A percentile compares a stretch with the other conserved stretches of the same genome.
Evolutionary conservation across 2,888 invertebrate genomes (phyloP).

Genomic region (Dicyrtoma fusca): DNA sequence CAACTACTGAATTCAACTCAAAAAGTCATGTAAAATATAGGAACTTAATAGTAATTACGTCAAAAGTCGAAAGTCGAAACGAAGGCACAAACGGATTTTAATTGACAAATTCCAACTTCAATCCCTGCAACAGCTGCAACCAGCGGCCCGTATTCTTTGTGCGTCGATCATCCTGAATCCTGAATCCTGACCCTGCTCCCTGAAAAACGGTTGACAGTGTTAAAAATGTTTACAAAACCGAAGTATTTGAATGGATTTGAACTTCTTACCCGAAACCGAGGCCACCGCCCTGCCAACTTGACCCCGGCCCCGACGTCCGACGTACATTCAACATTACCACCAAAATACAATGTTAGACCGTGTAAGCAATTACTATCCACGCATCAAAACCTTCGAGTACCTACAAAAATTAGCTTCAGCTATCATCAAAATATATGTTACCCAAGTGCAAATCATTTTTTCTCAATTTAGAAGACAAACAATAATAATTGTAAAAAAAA

Average conservation of each 20-base stretch:
- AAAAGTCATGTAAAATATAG: constrained; percentile 11
- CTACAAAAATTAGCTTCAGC: constrained; percentile 19
- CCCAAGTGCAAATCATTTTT: constrained; percentile 36
- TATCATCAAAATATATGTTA: constrained; percentile 35
- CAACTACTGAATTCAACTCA: too few species aligned
- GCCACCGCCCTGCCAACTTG: background rate
- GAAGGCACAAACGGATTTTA: background rate
- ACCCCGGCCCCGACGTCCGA: background rate
- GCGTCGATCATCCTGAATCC: too few species aligned
- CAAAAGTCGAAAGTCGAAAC: background rate
- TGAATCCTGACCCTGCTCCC: too few species aligned
- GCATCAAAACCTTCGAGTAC: constrained; percentile 28
- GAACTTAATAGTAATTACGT: background rate
- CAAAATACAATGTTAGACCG: background rate
- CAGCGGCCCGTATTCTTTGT: too few species aligned
- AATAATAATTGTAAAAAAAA: background rate
- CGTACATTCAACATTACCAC: background rate
- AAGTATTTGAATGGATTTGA: background rate
- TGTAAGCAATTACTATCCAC: background rate
- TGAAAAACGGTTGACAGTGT: too few species aligned
- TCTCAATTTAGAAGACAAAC: constrained; percentile 4
- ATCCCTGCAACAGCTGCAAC: too few species aligned
- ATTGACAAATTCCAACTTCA: too few species aligned
- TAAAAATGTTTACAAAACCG: too few species aligned
- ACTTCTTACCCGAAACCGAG: too few species aligned